Conservation (phyloP, 23 tunicate species). For the Botrylloides violaceus region DNA sequence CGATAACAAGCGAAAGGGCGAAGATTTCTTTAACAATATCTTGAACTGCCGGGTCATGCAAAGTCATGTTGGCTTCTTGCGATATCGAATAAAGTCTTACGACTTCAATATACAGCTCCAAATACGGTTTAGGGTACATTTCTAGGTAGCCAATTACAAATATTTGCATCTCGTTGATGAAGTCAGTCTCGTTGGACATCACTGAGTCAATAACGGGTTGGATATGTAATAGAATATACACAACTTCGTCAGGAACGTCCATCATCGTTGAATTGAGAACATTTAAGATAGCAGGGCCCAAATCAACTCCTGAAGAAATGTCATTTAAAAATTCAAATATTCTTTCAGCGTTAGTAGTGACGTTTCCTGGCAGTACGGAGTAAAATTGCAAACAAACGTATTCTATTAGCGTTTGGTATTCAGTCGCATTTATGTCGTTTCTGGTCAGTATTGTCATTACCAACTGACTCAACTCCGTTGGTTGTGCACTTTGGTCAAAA, state of each 20-base stretch:
- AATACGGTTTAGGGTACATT: background rate
- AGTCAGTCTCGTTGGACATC: conserved; percentile 46
- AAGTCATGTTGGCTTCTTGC: background rate
- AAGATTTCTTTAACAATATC: background rate
- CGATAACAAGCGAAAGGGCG: background rate
- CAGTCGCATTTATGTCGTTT: background rate
- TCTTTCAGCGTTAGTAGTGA: background rate
- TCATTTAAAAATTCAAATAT: background rate
- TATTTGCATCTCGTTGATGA: conserved; percentile 29
- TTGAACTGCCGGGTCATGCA: background rate
- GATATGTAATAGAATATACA: background rate
- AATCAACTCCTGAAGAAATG: background rate
- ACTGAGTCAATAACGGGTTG: background rate
- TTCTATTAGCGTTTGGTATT: background rate
- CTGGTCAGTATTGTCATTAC: background rate
- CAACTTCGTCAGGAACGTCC: background rate
- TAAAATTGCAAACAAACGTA: background rate
- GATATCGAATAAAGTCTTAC: background rate
- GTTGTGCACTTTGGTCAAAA: background rate
- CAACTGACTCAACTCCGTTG: conserved; percentile 12
- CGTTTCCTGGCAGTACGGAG: background rate
- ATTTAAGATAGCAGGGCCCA: background rate
- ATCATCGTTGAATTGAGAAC: background rate
- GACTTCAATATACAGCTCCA: background rate
- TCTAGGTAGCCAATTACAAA: background rate